These are phyloP conservation scores for Luscinia luscinia DNA, from an alignment of 2,797 vertebrate genomes.

Conservation along the genomic window DNA sequence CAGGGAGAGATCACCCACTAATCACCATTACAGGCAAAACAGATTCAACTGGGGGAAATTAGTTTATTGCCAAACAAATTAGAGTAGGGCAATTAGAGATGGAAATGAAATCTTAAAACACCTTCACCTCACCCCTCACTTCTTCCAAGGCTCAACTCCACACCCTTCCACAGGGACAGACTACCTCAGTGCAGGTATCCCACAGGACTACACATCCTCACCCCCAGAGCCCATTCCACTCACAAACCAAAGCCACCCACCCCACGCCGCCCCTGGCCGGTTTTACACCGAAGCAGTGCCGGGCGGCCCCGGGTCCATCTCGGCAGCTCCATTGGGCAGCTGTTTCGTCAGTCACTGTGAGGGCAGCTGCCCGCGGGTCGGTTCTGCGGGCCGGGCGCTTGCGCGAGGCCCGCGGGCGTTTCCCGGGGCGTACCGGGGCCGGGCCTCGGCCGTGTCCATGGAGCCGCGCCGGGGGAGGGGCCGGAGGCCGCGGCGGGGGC, in stretches of 20 bases:
- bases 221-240: fast-evolving
- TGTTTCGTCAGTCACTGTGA: fast-evolving
- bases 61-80: neutral
- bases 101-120: neutral
- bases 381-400: neutral
- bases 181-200: fast-evolving
- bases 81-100: neutral
- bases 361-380: fast-evolving
- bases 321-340: neutral
- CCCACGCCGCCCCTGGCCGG: fast-evolving
- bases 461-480: neutral
- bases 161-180: neutral
- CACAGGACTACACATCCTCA: fast-evolving
- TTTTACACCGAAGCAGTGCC: fast-evolving
- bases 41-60: neutral
- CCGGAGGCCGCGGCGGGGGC: neutral
- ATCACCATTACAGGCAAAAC: neutral
- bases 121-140: neutral
- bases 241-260: fast-evolving
- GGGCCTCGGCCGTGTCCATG: neutral
- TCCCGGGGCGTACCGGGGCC: neutral
- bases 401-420: neutral
- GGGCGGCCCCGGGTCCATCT: neutral
- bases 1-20: neutral
- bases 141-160: neutral